Percentiles rank a stretch among this genome's conserved stretches.
Conservation (phyloP, 2,113 vertebrate species). For the Misgurnus anguillicaudatus region DNA sequence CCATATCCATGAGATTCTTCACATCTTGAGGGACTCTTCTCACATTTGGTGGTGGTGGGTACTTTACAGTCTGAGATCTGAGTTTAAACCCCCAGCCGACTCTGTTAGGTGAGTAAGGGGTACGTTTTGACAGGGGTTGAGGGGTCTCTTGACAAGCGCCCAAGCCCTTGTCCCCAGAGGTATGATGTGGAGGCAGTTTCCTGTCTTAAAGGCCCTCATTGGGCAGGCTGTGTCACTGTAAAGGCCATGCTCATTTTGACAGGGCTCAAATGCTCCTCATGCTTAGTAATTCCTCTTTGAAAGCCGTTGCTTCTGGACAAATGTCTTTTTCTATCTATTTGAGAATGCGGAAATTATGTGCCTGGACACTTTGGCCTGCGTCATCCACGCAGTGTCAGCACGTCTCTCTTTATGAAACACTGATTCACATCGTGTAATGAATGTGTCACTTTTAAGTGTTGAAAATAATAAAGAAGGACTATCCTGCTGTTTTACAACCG, state of each 20-base stretch:
- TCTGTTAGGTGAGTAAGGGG: conserved; percentile 29
- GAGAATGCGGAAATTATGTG: neutral
- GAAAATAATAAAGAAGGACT: conserved; percentile 1
- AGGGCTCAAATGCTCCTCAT: conserved; percentile 46
- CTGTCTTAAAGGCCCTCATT: neutral
- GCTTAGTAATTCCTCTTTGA: conserved; percentile 29
- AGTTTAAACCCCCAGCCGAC: conserved; percentile 34
- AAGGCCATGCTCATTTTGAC: conserved; percentile 42
- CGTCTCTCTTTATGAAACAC: conserved; percentile 7
- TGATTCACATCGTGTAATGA: conserved; percentile 17
- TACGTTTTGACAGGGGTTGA: neutral
- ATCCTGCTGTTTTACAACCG: neutral
- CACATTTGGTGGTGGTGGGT: neutral
- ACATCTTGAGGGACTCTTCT: conserved; percentile 7
- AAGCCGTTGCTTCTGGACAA: conserved; percentile 11
- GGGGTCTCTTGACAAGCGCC: neutral
- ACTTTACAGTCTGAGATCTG: conserved; percentile 3
- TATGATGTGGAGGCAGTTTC: conserved; percentile 23
- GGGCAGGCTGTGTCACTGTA: conserved; percentile 33
- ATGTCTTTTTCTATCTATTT: neutral
- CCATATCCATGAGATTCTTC: conserved; percentile 3
- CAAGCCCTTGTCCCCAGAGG: conserved; percentile 22
- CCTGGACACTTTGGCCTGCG: neutral
- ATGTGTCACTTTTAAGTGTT: conserved; percentile 25
- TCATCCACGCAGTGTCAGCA: conserved; percentile 5